These are phyloP conservation scores for Macrotis lagotis DNA, from an alignment of 2,113 vertebrate species.

Conservation along the genomic window DNA sequence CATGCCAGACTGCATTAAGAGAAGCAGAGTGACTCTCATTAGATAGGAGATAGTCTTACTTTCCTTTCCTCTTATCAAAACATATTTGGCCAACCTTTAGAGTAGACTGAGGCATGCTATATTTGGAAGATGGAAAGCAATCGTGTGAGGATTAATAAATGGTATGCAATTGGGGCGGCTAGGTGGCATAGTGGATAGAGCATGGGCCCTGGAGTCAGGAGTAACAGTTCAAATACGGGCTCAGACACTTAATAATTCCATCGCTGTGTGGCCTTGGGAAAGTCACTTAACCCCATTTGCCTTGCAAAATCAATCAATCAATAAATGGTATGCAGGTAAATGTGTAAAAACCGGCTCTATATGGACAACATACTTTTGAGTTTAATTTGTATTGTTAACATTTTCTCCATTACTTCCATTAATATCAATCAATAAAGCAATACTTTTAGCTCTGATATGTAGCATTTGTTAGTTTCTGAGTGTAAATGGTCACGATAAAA, in stretches of 20 bases:
- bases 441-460: neutral
- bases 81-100: neutral
- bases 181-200: too few relatives aligned
- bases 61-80: neutral
- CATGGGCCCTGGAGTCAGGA: too few relatives aligned
- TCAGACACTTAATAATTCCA: too few relatives aligned
- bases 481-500: neutral
- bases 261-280: too few relatives aligned
- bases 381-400: neutral
- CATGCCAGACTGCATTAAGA: neutral
- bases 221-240: too few relatives aligned
- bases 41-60: neutral
- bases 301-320: too few relatives aligned
- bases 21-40: neutral
- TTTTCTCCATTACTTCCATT: neutral
- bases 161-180: too few relatives aligned
- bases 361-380: neutral
- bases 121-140: neutral
- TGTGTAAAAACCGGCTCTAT: neutral
- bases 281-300: too few relatives aligned
- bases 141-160: neutral
- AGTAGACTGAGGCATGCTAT: neutral
- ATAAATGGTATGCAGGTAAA: neutral
- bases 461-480: neutral
- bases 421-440: neutral